phyloP scores from a whole-genome alignment of 2,113 vertebrate genomes.

The Eulemur rufifrons region DNA sequence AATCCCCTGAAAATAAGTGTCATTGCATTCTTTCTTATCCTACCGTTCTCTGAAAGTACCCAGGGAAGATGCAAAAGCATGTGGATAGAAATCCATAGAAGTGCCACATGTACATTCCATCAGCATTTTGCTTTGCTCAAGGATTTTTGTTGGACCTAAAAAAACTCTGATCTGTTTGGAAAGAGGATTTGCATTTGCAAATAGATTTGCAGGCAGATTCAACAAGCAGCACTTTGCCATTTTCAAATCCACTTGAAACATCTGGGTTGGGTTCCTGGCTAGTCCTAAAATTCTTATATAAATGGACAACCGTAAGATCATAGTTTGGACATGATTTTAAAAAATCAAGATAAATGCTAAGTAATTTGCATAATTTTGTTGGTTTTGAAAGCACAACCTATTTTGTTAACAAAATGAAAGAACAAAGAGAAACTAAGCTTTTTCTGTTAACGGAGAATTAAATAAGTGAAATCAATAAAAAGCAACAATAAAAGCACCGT shows the following conservation, averaged over 20 bases:
- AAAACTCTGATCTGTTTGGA: slow-evolving; percentile 72
- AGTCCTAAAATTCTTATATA: slow-evolving; percentile 63
- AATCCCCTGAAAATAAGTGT: not conserved
- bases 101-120: slow-evolving; percentile 55
- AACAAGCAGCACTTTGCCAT: slow-evolving; percentile 71
- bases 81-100: slow-evolving; percentile 18
- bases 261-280: slow-evolving; percentile 72
- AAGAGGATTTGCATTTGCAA: slow-evolving; percentile 79
- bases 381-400: slow-evolving; percentile 50
- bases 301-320: slow-evolving; percentile 60
- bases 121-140: slow-evolving; percentile 71
- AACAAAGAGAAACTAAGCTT: slow-evolving; percentile 26
- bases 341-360: slow-evolving; percentile 65
- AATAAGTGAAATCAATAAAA: slow-evolving; percentile 63
- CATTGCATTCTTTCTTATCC: not conserved
- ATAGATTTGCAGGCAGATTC: slow-evolving; percentile 74
- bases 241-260: slow-evolving; percentile 78
- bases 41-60: not conserved
- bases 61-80: not conserved
- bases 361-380: slow-evolving; percentile 64
- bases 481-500: slow-evolving; percentile 15
- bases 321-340: slow-evolving; percentile 59
- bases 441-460: slow-evolving; percentile 50
- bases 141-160: slow-evolving; percentile 72
- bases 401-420: slow-evolving; percentile 60